Conservation (phyloP, 1,140 invertebrate genomes). For the Lucilia sericata region DNA sequence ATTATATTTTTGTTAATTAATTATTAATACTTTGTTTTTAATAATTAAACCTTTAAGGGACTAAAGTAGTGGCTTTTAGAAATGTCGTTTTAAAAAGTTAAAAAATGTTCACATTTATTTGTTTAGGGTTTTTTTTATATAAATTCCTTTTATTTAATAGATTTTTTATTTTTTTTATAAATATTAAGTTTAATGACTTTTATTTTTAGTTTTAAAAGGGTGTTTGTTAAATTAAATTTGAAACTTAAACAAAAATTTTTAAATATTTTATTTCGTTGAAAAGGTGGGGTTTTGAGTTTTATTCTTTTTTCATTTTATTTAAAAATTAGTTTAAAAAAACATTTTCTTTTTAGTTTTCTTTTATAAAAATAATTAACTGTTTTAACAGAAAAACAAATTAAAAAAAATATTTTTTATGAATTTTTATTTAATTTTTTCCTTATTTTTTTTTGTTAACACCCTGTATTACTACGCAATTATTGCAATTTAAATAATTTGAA, state of each 20-base stretch:
- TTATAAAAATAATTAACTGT: conserved; percentile 44
- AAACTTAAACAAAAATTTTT: not conserved
- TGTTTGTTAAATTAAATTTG: conserved; percentile 30
- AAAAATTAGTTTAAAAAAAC: conserved; percentile 11
- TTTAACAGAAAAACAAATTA: conserved; percentile 58
- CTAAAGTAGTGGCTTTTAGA: conserved; percentile 34
- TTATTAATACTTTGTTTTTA: not conserved
- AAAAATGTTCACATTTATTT: conserved; percentile 36
- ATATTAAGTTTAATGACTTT: not conserved
- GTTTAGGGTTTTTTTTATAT: not conserved
- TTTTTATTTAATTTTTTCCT: conserved; percentile 53
- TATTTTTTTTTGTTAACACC: conserved; percentile 47
- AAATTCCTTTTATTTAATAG: not conserved
- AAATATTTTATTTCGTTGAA: conserved; percentile 39
- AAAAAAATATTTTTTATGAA: conserved; percentile 55
- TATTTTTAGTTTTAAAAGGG: conserved; percentile 12
- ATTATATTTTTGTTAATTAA: not conserved
- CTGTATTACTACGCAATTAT: conserved; percentile 54
- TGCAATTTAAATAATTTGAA: conserved; percentile 55
- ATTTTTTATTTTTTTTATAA: not conserved
- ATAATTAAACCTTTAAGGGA: conserved; percentile 36
- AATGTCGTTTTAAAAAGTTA: conserved; percentile 27
- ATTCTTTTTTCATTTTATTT: conserved; percentile 8
- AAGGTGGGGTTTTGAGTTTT: conserved; percentile 17
- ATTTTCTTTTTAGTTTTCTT: conserved; percentile 25